Conservation (phyloP, 2,797 vertebrate genomes). For the Salmo trutta region DNA sequence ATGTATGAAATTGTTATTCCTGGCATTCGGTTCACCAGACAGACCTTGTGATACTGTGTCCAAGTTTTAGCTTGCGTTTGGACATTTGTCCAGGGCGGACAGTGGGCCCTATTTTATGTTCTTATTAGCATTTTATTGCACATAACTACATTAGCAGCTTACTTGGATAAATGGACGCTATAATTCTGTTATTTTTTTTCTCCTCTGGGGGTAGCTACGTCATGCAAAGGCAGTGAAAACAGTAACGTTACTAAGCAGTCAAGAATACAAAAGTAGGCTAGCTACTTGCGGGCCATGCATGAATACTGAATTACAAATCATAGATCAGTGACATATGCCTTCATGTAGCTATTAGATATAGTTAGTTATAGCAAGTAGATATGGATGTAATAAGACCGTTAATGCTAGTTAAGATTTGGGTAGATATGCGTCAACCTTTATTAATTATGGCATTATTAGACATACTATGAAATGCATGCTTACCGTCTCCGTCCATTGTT, state of each 20-base stretch:
- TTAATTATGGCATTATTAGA: background rate
- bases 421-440: background rate
- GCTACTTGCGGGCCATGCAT: background rate
- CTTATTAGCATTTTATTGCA: too few species aligned
- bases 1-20: background rate
- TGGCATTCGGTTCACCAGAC: background rate
- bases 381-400: background rate
- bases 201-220: too few species aligned
- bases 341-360: background rate
- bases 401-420: background rate
- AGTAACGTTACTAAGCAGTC: background rate
- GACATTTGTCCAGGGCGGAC: too few species aligned
- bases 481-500: constrained; percentile 41
- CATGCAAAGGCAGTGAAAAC: background rate
- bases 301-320: background rate
- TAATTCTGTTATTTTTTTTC: too few species aligned
- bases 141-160: too few species aligned
- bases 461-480: background rate
- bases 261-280: background rate
- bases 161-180: too few species aligned
- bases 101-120: too few species aligned
- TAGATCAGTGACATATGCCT: background rate
- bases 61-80: background rate
- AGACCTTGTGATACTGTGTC: background rate
- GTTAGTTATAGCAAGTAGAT: background rate